phyloP scores from a whole-genome alignment of 1,140 invertebrate genomes.

The Drosophila sproati region DNA sequence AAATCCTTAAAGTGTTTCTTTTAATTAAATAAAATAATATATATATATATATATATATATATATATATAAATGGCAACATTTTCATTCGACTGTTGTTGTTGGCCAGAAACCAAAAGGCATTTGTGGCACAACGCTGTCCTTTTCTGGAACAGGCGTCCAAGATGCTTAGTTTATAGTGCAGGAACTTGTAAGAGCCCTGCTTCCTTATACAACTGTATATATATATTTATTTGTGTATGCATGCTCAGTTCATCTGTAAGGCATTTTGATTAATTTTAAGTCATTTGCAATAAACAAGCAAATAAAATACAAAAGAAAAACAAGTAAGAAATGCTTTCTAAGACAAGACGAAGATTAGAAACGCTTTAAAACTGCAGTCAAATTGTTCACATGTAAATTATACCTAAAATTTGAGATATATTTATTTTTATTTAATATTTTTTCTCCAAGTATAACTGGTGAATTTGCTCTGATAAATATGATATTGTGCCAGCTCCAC shows the following conservation, averaged over 20 bases:
- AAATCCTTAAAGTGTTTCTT: constrained; percentile 44
- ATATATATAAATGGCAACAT: constrained; percentile 40
- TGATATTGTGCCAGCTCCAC: too few relatives aligned
- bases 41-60: constrained; percentile 18
- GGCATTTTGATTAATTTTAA: constrained; percentile 51
- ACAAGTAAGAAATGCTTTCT: too few relatives aligned
- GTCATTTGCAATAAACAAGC: constrained; percentile 53
- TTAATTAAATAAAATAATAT: constrained; percentile 59
- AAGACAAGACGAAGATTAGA: background rate
- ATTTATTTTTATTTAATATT: too few relatives aligned
- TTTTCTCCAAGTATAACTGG: too few relatives aligned
- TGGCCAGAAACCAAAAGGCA: constrained; percentile 20
- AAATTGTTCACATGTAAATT: too few relatives aligned
- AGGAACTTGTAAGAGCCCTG: background rate
- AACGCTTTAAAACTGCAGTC: too few relatives aligned
- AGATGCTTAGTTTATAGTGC: constrained; percentile 4
- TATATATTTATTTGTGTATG: background rate
- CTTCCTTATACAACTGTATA: background rate
- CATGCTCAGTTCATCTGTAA: constrained; percentile 15
- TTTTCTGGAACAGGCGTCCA: constrained; percentile 7
- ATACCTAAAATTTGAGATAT: too few relatives aligned
- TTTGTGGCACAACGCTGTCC: constrained; percentile 23
- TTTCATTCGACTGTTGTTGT: constrained; percentile 7
- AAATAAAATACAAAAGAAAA: constrained; percentile 19
- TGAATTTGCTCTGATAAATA: too few relatives aligned